Percentiles rank a stretch among this genome's conserved stretches.
Conservation (phyloP, 64 coral and sea anemone species). For the Montipora cactus region DNA sequence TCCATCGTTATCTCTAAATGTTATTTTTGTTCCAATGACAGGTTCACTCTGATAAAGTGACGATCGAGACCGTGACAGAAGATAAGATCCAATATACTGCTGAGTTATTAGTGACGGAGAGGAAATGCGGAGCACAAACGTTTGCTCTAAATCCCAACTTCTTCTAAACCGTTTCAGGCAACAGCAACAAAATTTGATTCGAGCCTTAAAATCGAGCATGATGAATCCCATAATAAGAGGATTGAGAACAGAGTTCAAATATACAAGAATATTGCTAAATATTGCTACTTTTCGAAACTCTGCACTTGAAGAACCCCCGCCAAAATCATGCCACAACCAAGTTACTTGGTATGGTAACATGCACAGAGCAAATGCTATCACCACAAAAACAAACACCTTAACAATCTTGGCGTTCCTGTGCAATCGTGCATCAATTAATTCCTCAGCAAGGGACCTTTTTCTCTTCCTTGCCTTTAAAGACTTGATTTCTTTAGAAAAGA, state of each 20-base stretch:
- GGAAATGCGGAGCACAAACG: neutral
- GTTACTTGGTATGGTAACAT: conserved; percentile 79
- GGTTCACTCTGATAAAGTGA: neutral
- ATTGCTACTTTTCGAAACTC: conserved; percentile 75
- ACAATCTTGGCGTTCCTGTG: conserved; percentile 74
- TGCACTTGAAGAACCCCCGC: conserved; percentile 35
- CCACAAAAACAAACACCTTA: conserved; percentile 78
- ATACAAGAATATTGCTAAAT: conserved; percentile 92
- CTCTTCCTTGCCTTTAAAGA: conserved; percentile 17
- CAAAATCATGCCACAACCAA: conserved; percentile 90
- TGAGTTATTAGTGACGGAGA: neutral
- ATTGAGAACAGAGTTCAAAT: conserved; percentile 87
- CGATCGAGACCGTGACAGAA: neutral
- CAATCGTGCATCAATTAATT: conserved; percentile 33
- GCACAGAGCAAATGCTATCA: conserved; percentile 75
- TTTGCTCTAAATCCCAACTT: neutral
- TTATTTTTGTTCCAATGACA: neutral
- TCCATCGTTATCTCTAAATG: neutral
- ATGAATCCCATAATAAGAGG: conserved; percentile 90
- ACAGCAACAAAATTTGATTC: neutral
- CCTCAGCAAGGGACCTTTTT: neutral
- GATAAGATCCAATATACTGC: neutral
- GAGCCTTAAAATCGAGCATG: neutral
- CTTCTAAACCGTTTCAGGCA: neutral
- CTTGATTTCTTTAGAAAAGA: conserved; percentile 61